These are phyloP conservation scores for Illadopsis cleaveri DNA, from an alignment of 2,113 vertebrate species.

Conservation along the genomic window DNA sequence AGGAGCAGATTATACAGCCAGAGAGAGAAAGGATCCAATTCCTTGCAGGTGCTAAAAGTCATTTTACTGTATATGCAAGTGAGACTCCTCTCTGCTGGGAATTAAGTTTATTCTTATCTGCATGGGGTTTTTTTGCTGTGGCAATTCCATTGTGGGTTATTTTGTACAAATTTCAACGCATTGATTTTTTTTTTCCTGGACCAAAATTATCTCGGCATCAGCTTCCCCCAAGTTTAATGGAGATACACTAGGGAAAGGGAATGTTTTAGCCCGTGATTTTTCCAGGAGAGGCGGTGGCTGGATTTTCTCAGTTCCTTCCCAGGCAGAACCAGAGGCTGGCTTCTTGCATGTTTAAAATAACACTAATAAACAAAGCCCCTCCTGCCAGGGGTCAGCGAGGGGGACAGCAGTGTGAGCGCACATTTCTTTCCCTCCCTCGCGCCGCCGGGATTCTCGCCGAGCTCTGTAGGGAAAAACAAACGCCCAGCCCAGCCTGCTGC, in stretches of 20 bases:
- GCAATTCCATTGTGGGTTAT: background rate
- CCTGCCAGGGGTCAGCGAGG: background rate
- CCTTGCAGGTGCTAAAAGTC: background rate
- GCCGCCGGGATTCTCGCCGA: rapidly evolving
- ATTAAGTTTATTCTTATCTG: background rate
- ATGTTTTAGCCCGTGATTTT: background rate
- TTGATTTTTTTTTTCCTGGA: background rate
- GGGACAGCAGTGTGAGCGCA: background rate
- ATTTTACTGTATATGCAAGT: rapidly evolving
- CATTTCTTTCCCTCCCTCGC: background rate
- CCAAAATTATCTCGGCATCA: background rate
- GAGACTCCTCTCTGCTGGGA: background rate
- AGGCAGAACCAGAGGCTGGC: background rate
- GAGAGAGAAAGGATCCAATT: background rate
- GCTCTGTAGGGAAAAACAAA: background rate
- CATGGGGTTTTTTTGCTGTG: background rate
- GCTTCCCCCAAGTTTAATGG: background rate
- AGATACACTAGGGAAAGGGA: background rate
- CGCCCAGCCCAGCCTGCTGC: background rate
- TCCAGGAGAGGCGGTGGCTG: background rate
- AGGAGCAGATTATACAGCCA: background rate
- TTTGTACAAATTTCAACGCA: background rate
- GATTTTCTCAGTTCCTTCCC: background rate
- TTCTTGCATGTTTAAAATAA: background rate
- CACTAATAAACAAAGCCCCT: background rate